Conservation (phyloP, 2,888 invertebrate genomes). For the Papilio gigon region DNA sequence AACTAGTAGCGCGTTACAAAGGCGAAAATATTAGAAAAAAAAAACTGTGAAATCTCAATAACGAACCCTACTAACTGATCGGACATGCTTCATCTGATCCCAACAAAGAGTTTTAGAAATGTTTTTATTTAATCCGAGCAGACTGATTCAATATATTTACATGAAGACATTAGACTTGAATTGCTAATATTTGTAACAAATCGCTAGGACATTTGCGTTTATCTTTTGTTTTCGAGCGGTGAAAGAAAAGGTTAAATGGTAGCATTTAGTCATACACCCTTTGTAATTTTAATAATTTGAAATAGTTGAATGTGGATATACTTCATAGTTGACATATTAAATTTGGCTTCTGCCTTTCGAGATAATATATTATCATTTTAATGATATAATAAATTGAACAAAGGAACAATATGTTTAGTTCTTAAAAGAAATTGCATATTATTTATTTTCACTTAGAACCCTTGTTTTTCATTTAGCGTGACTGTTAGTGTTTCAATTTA, state of each 20-base stretch:
- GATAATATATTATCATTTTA: not conserved
- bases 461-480: not conserved
- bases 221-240: conserved; percentile 49
- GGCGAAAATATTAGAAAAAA: not conserved
- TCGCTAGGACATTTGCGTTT: conserved; percentile 50
- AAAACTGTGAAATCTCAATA: conserved; percentile 4
- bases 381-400: not conserved
- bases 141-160: conserved; percentile 48
- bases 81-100: conserved; percentile 2
- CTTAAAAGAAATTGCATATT: not conserved
- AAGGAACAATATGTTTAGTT: not conserved
- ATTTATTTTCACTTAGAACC: not conserved
- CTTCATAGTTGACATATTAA: not conserved
- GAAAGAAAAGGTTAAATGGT: conserved; percentile 43
- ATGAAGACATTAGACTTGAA: conserved; percentile 46
- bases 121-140: not conserved
- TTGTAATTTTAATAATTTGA: conserved; percentile 1
- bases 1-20: not conserved
- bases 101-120: not conserved
- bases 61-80: conserved; percentile 1
- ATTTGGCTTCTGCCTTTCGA: not conserved
- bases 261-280: not conserved
- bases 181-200: conserved; percentile 47
- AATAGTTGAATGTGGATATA: not conserved
- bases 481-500: not conserved